These are phyloP conservation scores for Villa cingulata DNA, from an alignment of 2,888 invertebrate species.

Conservation along the genomic window DNA sequence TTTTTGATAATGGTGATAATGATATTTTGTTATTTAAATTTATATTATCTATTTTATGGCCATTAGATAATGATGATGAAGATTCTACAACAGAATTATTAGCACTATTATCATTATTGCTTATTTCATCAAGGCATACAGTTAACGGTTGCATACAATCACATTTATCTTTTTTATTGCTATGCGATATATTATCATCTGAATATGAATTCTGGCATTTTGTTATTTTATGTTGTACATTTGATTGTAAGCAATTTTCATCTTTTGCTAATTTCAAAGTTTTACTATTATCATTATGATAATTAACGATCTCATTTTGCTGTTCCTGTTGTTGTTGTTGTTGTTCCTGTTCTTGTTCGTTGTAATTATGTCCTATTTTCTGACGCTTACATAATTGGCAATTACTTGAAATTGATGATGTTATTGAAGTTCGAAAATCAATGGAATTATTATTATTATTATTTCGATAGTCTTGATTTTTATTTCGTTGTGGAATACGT, in stretches of 20 bases:
- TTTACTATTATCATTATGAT: background rate
- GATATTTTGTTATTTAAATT: background rate
- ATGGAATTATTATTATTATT: slow-evolving; percentile 28
- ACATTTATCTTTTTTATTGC: background rate
- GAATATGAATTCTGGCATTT: background rate
- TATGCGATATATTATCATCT: background rate
- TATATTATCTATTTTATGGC: background rate
- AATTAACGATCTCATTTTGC: background rate
- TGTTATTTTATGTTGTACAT: background rate
- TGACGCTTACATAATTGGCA: slow-evolving; percentile 36
- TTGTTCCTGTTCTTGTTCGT: background rate
- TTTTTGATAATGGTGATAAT: background rate
- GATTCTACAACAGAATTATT: background rate
- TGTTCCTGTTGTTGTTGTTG: background rate
- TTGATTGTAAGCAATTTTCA: background rate
- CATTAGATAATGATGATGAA: background rate
- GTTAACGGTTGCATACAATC: slow-evolving; percentile 1
- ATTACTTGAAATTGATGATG: slow-evolving; percentile 16
- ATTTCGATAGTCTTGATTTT: slow-evolving; percentile 27
- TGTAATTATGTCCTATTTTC: slow-evolving; percentile 32
- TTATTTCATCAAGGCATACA: background rate
- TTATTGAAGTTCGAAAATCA: slow-evolving; percentile 5
- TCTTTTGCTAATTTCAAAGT: too few relatives aligned
- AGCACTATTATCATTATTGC: background rate
- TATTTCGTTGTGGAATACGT: slow-evolving; percentile 36